Base-by-base conservation (phyloP, 2,888 invertebrate species). In the Portevinia maculata region DNA sequence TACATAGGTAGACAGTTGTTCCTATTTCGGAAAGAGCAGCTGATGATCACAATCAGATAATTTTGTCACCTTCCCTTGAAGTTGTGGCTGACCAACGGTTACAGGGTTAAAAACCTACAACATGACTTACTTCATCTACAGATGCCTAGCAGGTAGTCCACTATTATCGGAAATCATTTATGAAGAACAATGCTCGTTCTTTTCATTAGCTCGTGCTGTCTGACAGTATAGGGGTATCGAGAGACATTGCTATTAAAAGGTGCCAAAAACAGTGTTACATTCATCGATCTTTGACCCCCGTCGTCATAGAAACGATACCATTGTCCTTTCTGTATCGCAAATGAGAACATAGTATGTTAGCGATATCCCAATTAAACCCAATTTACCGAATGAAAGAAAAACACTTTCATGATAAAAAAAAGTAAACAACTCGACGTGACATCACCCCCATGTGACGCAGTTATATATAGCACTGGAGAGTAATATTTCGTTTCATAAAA, bases 321-420 rank as follows among this genome's bases (percentile, higher is more conserved):
- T 74, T 74, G 57, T 65, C 74, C 50, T 44, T 15, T 39, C 48
- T 39, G 55, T 50, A 30, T 28, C 44, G 59, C 59, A 75, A 75
- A 75, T 52, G 21, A 55, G 55, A 17, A 59, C 48, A 50, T 52
- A 28, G 32, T 57, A 24, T 65, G 65, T 59, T 24, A 57, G 74
- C 52, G 52, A 75, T 67, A 75, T 65, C 32, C 74, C 65, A 67
- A 75, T 75, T 75, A 67, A 75, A 75, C 65, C 59, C 65, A 75
- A 75, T 75, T 75, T 75, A 65, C 57, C 32, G 74, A 59, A 50
- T 52, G 57, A 67, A 52, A 48, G 34, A 59, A 75, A 67, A 64
- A 57, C 57, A 59, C 65, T 75, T 67, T 67, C 74, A 21, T 59
- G 55, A 59, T 75, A 41, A 65, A 74, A 48, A 57, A 59, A 75